Conservation (phyloP, 2,797 vertebrate species). For the Ptychobarbus kaznakovi region DNA sequence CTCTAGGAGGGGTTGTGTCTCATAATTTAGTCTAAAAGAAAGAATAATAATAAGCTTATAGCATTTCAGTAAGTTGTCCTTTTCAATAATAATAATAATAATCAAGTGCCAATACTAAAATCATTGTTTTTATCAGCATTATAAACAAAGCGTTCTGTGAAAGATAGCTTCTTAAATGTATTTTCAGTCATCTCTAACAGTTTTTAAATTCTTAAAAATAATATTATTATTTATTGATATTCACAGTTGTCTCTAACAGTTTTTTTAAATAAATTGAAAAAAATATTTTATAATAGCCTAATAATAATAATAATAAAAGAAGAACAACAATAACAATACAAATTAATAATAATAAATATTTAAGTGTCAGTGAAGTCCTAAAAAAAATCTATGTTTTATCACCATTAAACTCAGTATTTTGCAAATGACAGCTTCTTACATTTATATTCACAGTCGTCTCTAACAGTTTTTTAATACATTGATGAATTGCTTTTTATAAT, state of each 20-base stretch:
- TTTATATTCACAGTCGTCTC: not conserved
- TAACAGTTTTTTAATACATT: not conserved
- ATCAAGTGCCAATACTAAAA: not conserved
- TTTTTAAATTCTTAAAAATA: not conserved
- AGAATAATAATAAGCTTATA: too few species aligned
- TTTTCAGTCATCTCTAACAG: not conserved
- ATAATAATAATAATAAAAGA: not conserved
- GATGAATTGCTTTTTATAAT: not conserved
- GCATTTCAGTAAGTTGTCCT: too few species aligned
- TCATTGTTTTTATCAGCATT: not conserved
- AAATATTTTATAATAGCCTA: too few species aligned
- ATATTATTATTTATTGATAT: not conserved
- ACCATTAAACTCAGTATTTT: too few species aligned
- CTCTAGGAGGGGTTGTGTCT: too few species aligned
- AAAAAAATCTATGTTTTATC: not conserved
- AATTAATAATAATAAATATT: not conserved
- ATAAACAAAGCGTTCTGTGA: not conserved
- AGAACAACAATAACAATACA: not conserved
- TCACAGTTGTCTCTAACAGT: not conserved
- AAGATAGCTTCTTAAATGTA: too few species aligned
- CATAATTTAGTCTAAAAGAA: too few species aligned
- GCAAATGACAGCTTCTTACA: not conserved
- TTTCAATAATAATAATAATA: not conserved
- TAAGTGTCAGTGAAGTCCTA: not conserved
- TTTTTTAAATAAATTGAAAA: not conserved